phyloP scores from a whole-genome alignment of 2,113 vertebrate genomes.

The Grallaria varia region DNA sequence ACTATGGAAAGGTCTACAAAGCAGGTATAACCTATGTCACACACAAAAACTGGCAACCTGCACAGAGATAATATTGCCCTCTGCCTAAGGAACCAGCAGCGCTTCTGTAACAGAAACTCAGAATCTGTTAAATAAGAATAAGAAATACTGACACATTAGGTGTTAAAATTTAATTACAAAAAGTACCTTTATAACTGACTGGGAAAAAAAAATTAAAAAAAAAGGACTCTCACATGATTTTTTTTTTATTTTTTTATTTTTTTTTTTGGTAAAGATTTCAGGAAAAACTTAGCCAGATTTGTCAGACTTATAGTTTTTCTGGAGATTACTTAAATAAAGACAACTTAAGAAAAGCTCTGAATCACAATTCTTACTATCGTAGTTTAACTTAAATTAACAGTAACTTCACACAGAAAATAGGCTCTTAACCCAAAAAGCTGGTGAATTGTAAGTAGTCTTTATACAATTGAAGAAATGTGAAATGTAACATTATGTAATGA shows the following conservation, averaged over 20 bases:
- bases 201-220: background rate
- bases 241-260: background rate
- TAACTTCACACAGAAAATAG: background rate
- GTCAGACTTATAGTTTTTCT: background rate
- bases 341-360: background rate
- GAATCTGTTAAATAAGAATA: background rate
- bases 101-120: background rate
- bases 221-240: background rate
- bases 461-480: background rate
- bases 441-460: background rate
- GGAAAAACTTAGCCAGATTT: background rate
- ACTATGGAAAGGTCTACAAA: background rate
- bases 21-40: background rate
- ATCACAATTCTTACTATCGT: background rate
- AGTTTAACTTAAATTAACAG: background rate
- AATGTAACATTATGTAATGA: background rate
- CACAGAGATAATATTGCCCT: background rate
- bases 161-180: background rate
- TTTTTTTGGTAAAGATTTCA: background rate
- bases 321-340: background rate
- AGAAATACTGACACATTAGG: background rate
- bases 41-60: background rate
- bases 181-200: fast-evolving
- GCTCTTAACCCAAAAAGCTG: background rate
- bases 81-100: background rate